phyloP scores from a whole-genome alignment of 2,113 vertebrate species.

The Oncorhynchus masou region DNA sequence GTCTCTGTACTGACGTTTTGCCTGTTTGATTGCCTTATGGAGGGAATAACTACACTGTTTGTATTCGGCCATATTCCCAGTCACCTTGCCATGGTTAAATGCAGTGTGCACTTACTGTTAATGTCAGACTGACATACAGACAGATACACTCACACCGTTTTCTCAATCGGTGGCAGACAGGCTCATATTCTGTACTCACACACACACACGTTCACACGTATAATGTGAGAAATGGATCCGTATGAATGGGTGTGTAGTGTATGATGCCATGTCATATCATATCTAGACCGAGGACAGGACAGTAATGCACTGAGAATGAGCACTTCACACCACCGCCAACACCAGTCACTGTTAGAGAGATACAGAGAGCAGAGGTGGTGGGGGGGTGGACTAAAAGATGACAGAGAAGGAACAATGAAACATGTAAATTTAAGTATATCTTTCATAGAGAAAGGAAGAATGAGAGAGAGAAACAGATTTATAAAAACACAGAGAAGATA shows the following conservation, averaged over 20 bases:
- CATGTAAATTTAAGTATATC: background rate
- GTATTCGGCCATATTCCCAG: too few species aligned
- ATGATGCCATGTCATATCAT: constrained; percentile 57
- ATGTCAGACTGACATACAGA: too few species aligned
- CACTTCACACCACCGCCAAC: constrained; percentile 64
- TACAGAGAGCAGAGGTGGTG: constrained; percentile 12
- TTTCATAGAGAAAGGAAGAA: background rate
- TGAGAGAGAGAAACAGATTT: background rate
- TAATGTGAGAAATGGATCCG: constrained; percentile 27
- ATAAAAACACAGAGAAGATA: background rate
- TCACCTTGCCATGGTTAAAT: too few species aligned
- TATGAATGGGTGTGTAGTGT: constrained; percentile 55
- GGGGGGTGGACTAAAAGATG: background rate
- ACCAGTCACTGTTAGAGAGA: constrained; percentile 51
- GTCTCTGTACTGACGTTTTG: too few species aligned
- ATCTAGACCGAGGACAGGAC: constrained; percentile 49
- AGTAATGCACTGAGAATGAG: constrained; percentile 56
- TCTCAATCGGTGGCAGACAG: too few species aligned
- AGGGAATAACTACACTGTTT: too few species aligned
- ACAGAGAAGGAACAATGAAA: constrained; percentile 1
- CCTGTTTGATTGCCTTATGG: too few species aligned
- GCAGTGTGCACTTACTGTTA: too few species aligned
- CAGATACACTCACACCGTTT: too few species aligned
- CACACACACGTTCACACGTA: constrained; percentile 30
- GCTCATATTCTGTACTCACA: background rate